A percentile compares a stretch with the other conserved stretches of the same genome.
These are phyloP conservation scores for Percopsis transmontana DNA, from an alignment of 2,113 vertebrate species.

Conservation along the genomic window DNA sequence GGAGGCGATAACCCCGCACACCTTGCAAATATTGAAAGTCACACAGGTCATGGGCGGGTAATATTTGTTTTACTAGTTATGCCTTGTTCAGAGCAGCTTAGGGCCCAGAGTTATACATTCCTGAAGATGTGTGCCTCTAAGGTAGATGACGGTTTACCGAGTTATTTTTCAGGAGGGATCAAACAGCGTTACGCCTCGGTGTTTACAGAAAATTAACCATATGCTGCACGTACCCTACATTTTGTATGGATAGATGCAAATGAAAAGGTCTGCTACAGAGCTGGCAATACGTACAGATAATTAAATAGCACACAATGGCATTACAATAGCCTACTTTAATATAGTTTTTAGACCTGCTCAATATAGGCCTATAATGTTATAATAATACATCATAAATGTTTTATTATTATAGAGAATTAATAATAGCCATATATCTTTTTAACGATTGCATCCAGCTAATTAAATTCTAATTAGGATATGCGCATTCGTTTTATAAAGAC, in stretches of 20 bases:
- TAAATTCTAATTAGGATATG: background rate
- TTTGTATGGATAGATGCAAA: background rate
- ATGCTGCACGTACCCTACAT: too few relatives aligned
- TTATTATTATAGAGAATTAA: too few relatives aligned
- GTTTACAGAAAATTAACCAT: too few relatives aligned
- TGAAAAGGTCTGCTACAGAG: too few relatives aligned
- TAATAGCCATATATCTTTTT: background rate
- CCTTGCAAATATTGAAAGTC: conserved; percentile 19
- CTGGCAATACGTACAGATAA: too few relatives aligned
- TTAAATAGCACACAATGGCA: too few relatives aligned
- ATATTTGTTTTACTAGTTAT: conserved; percentile 11
- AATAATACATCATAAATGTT: too few relatives aligned
- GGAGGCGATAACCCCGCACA: conserved; percentile 18
- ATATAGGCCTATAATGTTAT: too few relatives aligned
- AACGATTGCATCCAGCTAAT: background rate
- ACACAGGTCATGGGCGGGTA: conserved; percentile 4
- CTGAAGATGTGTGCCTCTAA: background rate
- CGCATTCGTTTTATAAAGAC: too few relatives aligned
- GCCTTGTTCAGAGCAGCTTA: background rate
- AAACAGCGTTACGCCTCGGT: too few relatives aligned
- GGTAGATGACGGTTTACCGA: background rate
- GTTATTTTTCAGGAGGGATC: background rate
- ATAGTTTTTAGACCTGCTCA: too few relatives aligned
- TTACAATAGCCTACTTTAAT: too few relatives aligned
- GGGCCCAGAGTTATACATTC: background rate